Base-by-base conservation (phyloP, 2,888 invertebrate genomes). In the Euphydryas editha region DNA sequence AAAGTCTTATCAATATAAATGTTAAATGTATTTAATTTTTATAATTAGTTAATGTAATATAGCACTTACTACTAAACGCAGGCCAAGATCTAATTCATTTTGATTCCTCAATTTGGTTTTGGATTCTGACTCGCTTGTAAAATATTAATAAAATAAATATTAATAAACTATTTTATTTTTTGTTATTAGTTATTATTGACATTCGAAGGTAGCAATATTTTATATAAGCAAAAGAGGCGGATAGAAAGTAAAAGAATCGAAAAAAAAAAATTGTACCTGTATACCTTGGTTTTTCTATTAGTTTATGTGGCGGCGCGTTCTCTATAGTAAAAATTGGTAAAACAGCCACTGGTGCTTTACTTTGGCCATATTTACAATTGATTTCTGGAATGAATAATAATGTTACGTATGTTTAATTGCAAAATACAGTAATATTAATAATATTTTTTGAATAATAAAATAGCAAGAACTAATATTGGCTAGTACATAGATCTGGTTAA, bases 241-340 rank as follows among this genome's bases (percentile, higher is more conserved):
- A n/a, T n/a, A 39, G 13, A 2, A 5, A n/a, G 8, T 4, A 56
- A 2, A 37, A 18, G 11, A 17, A 18, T 54, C 10, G 6, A 20
- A 13, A 18, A 51, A 49, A 4, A 49, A 42, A 49, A 46, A 30
- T 24, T 18, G n/a, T 42, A 39, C 30, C 0, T 30, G 5, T 10
- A 36, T 65, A 62, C 72, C 65, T 62, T 54, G 71, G 68, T 58
- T 67, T 24, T 46, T 51, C 24, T 20, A 69, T 59, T 8, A 84
- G 71, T 64, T 82, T 83, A 0, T 82, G 73, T 0, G 80, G 81
- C 0, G 87, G 84, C 0, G 85, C 86, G 44, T 90, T 81, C 71
- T 88, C 88, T 0, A 88, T 76, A 0, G 87, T 85, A 58, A 90
- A 80, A 58, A 90, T 89, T 0, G 90, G 90, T 0, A 90, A 71